A percentile compares a stretch with the other conserved stretches of the same genome.
These are phyloP conservation scores for Carcina quercana DNA, from an alignment of 2,888 invertebrate species.

Conservation along the genomic window DNA sequence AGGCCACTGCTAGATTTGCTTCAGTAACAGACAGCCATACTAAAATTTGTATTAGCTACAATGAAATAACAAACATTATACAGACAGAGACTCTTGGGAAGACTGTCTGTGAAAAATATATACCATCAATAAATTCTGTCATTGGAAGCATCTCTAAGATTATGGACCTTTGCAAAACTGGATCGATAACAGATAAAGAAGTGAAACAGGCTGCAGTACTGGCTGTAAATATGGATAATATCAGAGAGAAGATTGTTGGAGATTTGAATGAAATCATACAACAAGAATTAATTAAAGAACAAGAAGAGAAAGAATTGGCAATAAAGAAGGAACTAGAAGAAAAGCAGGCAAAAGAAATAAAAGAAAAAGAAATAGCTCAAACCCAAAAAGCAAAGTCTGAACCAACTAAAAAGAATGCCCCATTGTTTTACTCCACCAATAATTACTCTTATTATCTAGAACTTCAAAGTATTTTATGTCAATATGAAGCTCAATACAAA, in stretches of 20 bases:
- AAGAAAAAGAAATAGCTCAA: constrained; percentile 20
- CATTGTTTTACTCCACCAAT: constrained; percentile 62
- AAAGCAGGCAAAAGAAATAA: constrained; percentile 33
- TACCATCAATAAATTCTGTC: constrained; percentile 47
- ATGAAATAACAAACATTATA: constrained; percentile 66
- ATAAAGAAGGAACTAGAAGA: constrained; percentile 41
- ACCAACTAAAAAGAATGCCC: constrained; percentile 15
- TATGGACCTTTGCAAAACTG: constrained; percentile 55
- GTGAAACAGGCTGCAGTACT: constrained; percentile 70
- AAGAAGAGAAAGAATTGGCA: constrained; percentile 36
- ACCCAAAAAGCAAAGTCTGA: constrained; percentile 20
- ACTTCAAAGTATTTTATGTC: constrained; percentile 71
- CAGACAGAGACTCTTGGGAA: constrained; percentile 55
- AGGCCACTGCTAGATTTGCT: constrained; percentile 61
- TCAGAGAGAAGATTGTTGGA: constrained; percentile 53
- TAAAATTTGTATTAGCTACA: constrained; percentile 71
- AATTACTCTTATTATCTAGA: constrained; percentile 72
- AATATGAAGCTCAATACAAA: constrained; percentile 75
- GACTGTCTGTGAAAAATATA: constrained; percentile 54
- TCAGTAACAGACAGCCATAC: constrained; percentile 72
- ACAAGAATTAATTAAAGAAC: constrained; percentile 32
- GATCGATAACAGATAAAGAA: constrained; percentile 62
- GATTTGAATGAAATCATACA: constrained; percentile 42
- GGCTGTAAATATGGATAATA: constrained; percentile 59
- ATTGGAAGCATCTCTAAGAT: constrained; percentile 56